Evolutionary conservation across 2,797 vertebrate genomes (phyloP), one percentile per base, ranked within the genome.

Genomic region (Acestrorhynchus altus): DNA sequence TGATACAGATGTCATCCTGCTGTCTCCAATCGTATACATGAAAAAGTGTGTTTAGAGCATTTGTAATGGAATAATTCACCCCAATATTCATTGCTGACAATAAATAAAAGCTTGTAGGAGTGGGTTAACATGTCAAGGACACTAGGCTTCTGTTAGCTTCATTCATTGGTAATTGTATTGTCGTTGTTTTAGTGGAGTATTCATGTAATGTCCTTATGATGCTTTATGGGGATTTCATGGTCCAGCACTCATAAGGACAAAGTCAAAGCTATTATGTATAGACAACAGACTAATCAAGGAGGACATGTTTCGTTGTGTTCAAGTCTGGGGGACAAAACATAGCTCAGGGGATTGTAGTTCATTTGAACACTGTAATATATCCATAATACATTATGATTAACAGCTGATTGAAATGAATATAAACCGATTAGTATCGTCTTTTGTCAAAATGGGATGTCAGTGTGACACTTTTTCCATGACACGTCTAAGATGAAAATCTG

Each of bases 1-100:
- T 89, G 59, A 68, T 80, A 87, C 81, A 79, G 72, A 83, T 79
- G 64, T 79, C 20, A 83, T 87, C 73, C 59, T 70, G 72, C 59
- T 56, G 59, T 64, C 57, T 4, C 44, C 44, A 20, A 60, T 67
- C 18, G 42, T 42, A 79, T 39, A 15, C 57, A 56, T 20, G 40
- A 24, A 59, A 59, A 77, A 74, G 26, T 46, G 22, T 40, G 61
- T 77, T 49, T 40, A 26, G 42, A 51, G 16, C 47, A 47, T 24
- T 51, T 35, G 26, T 26, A 16, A 35, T 24, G 40, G 20, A 44
- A 59, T 60, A 59, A 51, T 46, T 64, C 39, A 46, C 44, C 39
- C 52, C 60, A 28, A 64, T 1, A 12, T 49, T 16, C 40, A 46
- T 22, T 65, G 42, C 16, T 18, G 4, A 18, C 12, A 18, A 51